Base-by-base conservation (phyloP, 1,140 invertebrate genomes). In the Drosophila melanica region DNA sequence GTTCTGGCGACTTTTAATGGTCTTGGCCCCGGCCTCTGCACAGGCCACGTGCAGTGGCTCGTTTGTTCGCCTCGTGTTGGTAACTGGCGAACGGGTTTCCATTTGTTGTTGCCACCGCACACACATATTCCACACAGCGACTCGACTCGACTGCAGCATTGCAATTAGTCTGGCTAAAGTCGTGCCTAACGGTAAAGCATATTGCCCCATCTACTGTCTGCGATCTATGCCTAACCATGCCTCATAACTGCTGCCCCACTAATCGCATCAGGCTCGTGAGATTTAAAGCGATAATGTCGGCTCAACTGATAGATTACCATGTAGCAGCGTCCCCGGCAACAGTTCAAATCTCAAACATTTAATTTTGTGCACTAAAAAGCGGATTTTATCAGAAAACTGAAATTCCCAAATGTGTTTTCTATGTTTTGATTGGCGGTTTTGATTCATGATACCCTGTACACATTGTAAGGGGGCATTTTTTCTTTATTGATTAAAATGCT, bases 161-260 rank as follows among this genome's bases (percentile, higher is more conserved):
- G 79, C 84, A 87, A 87, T 87, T 87, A 87, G 84, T 89, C 76
- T 80, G 84, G 84, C 76, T 84, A 79, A 84, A 87, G 84, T 87
- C 84, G 84, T 87, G 84, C 63, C 84, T 89, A 87, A 89, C 84
- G 84, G 84, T 87, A 77, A 71, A 77, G 42, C 58, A 74, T 71
- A 70, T 67, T 51, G 50, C 58, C 35, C 44, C 44, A 67, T 58
- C 64, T 67, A 30, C 51, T 33, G 45, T 47, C 64, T 41, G 18
- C 14, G 4, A 53, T 45, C 23, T 27, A 42, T 14, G 12, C 8
- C 20, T 42, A 30, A 47, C 11, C 53, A 6, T 48, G 35, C 16
- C 64, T 86, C 75, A 78, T 86, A 77, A 80, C 68, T 63, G 65
- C 59, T 42, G 44, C 60, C 55, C 41, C 47, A 50, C 67, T 87